Percentiles rank a stretch among this genome's conserved stretches.
Conservation (phyloP, 2,888 invertebrate species). For the Diplazon laetatorius region DNA sequence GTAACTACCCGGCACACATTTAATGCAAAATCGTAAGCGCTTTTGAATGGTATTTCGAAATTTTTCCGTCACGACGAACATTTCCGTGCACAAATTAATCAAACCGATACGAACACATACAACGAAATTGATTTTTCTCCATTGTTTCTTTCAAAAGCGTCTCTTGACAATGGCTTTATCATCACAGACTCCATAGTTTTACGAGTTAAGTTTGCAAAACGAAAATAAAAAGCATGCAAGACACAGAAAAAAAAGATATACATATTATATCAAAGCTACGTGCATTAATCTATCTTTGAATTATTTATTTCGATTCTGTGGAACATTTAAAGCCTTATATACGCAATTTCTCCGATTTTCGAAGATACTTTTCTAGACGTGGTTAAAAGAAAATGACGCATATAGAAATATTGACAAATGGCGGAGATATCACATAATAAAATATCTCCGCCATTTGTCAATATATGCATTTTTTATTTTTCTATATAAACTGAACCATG, state of each 20-base stretch:
- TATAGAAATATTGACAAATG: too few species aligned
- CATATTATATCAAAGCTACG: background rate
- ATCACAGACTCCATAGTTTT: conserved; percentile 8
- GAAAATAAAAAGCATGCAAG: conserved; percentile 32
- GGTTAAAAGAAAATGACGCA: too few species aligned
- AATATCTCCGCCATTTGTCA: too few species aligned
- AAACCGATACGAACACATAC: background rate
- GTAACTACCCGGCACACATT: conserved; percentile 25
- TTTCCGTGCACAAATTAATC: background rate
- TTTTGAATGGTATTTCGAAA: conserved; percentile 20
- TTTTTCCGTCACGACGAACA: background rate
- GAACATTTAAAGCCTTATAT: too few species aligned
- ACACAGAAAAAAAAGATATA: conserved; percentile 22
- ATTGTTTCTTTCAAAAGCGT: conserved; percentile 22
- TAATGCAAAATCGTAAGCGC: background rate
- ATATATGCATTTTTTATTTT: too few species aligned
- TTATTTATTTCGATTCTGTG: conserved; percentile 2
- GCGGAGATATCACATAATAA: too few species aligned
- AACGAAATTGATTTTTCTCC: too few species aligned
- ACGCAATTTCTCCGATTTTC: too few species aligned
- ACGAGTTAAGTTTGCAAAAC: conserved; percentile 38
- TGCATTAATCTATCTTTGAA: conserved; percentile 37
- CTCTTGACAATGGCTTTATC: conserved; percentile 1
- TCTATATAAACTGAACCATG: too few species aligned
- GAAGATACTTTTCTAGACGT: too few species aligned